Percentiles rank a stretch among this genome's conserved stretches.
Evolutionary conservation across 2,888 invertebrate species (phyloP).

Genomic region (Agapostemon virescens): DNA sequence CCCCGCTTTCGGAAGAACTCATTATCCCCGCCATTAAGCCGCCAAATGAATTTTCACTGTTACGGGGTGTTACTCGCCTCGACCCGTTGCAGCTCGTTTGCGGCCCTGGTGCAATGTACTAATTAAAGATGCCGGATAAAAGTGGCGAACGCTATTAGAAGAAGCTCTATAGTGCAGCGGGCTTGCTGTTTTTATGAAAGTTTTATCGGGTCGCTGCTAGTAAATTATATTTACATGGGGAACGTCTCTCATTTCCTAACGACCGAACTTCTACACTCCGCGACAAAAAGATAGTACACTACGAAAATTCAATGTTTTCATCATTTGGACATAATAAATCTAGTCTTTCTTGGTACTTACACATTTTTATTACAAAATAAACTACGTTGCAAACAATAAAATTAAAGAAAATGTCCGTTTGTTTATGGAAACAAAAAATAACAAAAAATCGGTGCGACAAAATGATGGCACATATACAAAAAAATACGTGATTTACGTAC

Average conservation of each 20-base stretch:
- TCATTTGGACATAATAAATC: no score
- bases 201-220: constrained; percentile 45
- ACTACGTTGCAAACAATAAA: no score
- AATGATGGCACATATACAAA: no score
- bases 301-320: no score
- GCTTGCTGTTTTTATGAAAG: constrained; percentile 40
- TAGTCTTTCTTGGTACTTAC: no score
- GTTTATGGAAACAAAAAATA: no score
- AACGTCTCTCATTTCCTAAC: background rate
- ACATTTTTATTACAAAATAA: no score
- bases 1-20: constrained; percentile 26
- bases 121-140: constrained; percentile 49
- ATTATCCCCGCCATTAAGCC: constrained; percentile 29
- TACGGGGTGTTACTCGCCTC: constrained; percentile 12
- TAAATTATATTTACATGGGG: constrained; percentile 17
- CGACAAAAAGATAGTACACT: no score
- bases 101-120: constrained; percentile 28
- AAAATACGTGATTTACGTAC: no score
- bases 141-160: constrained; percentile 23
- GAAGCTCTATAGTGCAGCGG: constrained; percentile 35
- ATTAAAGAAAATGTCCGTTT: no score
- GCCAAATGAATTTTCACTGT: constrained; percentile 36
- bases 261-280: no score
- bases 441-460: no score
- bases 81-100: constrained; percentile 27